Evolutionary conservation across 37 sponge, comb jelly and placozoan species (phyloP), one percentile per base, ranked within the genome.

Genomic region (Dysidea cf. avara): DNA sequence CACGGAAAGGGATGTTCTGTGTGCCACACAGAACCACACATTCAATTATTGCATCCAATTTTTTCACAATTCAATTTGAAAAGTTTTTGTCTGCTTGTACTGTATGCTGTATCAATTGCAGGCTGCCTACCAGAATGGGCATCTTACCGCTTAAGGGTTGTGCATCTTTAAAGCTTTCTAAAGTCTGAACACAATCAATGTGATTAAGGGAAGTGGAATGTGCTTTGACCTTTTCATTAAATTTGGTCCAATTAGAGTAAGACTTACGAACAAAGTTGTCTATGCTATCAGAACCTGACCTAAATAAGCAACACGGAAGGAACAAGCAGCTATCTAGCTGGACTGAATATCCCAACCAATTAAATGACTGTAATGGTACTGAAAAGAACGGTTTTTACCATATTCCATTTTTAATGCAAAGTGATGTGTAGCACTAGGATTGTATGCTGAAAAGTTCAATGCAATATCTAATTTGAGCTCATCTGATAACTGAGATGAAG

Each of bases 271-370:
- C 71, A 39, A 80, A 50, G 20, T 69, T 48, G 46, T 43, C 36
- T 1, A 30, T n/a, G 11, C 32, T 16, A 26, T 30, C 17, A 34
- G 17, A 52, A 60, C 36, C 39, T 32, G 25, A 48, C 29, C 54
- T 68, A 71, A 79, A 70, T 6, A 85, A 51, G 26, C 36, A 25
- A 63, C 80, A 85, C 33, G 47, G 32, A 21, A 85, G 38, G 61
- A 78, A 84, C 13, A 71, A 84, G 32, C 77, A 69, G 17, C 71
- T 66, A 77, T 77, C 52, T 22, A 35, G 35, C 20, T 62, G 28
- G 16, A 47, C 61, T 50, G 71, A 69, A 63, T 85, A 79, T 24
- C 64, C 86, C 86, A 85, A 17, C 56, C 37, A 61, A 69, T 79
- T 54, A 51, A 36, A 39, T 56, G 48, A 17, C 78, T 38, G 69